phyloP scores from a whole-genome alignment of 2,113 vertebrate species.

The Ciconia maguari region DNA sequence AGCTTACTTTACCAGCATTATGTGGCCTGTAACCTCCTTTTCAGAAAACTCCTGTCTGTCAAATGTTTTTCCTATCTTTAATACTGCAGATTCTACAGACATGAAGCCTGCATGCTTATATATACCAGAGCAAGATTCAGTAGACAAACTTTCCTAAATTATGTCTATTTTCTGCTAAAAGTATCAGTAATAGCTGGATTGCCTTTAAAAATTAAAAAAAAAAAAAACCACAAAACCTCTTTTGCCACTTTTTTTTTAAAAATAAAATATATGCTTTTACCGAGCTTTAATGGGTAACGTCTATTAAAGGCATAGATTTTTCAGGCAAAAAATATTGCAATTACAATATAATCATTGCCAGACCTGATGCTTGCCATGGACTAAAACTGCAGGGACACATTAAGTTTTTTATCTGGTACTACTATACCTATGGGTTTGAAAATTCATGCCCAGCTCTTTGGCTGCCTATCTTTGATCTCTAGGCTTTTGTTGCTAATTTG shows the following conservation, averaged over 20 bases:
- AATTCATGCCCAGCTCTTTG: not conserved
- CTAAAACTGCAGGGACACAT: constrained; percentile 1
- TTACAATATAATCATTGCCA: not conserved
- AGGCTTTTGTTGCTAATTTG: constrained; percentile 28
- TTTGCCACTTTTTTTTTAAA: not conserved
- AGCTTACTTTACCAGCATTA: constrained; percentile 36
- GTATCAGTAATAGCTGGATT: not conserved
- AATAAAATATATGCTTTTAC: not conserved
- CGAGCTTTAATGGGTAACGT: not conserved
- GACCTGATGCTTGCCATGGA: not conserved
- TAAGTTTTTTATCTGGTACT: constrained; percentile 27
- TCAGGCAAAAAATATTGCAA: not conserved
- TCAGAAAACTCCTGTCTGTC: constrained; percentile 5
- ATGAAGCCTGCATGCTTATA: not conserved
- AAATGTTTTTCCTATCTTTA: constrained; percentile 11
- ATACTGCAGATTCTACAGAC: not conserved
- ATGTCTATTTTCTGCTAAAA: not conserved
- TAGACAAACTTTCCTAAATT: not conserved
- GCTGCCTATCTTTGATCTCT: constrained; percentile 25
- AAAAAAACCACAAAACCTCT: not conserved
- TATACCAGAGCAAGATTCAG: not conserved
- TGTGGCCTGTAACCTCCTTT: not conserved
- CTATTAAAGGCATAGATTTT: not conserved
- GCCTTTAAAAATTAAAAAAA: not conserved
- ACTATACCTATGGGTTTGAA: not conserved